These are phyloP conservation scores for Isoperla grammatica DNA, from an alignment of 2,888 invertebrate species.

Conservation along the genomic window DNA sequence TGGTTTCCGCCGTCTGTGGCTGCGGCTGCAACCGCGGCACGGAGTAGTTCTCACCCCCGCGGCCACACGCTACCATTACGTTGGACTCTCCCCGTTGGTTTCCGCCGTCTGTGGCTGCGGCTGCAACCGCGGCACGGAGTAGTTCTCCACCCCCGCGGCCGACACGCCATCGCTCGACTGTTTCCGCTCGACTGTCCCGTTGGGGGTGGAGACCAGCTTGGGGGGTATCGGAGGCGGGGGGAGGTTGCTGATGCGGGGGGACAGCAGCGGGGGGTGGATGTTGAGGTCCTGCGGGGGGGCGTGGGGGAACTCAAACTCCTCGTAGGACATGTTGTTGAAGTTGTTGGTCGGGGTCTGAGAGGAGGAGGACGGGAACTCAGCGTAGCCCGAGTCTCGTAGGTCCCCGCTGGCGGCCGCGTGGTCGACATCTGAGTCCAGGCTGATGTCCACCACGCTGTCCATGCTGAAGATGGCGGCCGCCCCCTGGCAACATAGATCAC, in stretches of 20 bases:
- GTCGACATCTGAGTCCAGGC: slow-evolving; percentile 10
- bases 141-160: slow-evolving; percentile 38
- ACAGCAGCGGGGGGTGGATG: slow-evolving; percentile 32
- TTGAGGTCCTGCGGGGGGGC: slow-evolving; percentile 21
- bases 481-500: slow-evolving; percentile 19
- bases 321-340: slow-evolving; percentile 44
- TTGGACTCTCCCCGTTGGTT: background rate
- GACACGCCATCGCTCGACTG: slow-evolving; percentile 11
- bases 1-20: background rate
- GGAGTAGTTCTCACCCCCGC: slow-evolving; percentile 42
- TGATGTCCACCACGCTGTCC: slow-evolving; percentile 28
- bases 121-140: slow-evolving; percentile 44
- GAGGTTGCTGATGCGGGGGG: slow-evolving; percentile 29
- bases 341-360: slow-evolving; percentile 33
- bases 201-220: slow-evolving; percentile 31
- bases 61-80: too few species aligned
- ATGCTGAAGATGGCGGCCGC: slow-evolving; percentile 25
- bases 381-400: slow-evolving; percentile 48
- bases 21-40: slow-evolving; percentile 43
- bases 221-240: slow-evolving; percentile 37
- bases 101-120: slow-evolving; percentile 30
- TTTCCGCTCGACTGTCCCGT: slow-evolving; percentile 23
- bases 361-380: slow-evolving; percentile 39
- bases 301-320: slow-evolving; percentile 42
- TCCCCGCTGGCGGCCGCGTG: slow-evolving; percentile 47